Evolutionary conservation across 92 coral and sea anemone species (phyloP).

Genomic region (Zoanthus sansibaricus): DNA sequence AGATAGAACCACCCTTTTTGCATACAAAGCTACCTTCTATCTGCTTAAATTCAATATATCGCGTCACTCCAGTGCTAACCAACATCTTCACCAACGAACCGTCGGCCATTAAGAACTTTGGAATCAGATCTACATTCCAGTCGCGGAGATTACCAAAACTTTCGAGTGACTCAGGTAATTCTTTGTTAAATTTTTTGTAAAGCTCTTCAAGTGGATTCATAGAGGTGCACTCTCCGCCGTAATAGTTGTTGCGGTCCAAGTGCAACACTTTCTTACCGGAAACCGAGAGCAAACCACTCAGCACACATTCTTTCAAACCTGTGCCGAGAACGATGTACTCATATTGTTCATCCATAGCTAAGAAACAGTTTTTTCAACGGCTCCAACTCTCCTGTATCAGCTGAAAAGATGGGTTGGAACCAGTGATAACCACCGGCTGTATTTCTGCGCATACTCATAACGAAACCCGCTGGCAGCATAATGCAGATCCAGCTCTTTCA

Average conservation of each 20-base stretch:
- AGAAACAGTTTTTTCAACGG: background rate
- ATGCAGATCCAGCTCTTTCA: too few species aligned
- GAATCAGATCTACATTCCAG: conserved; percentile 90
- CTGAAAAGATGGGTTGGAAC: conserved; percentile 44
- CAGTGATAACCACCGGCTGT: conserved; percentile 24
- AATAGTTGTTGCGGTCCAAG: conserved; percentile 85
- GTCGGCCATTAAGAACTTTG: conserved; percentile 92
- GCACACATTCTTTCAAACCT: conserved; percentile 95
- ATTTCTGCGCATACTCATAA: conserved; percentile 24
- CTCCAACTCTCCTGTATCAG: conserved; percentile 6
- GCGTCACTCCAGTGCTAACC: conserved; percentile 84
- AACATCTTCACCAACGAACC: conserved; percentile 89
- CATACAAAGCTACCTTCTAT: conserved; percentile 94
- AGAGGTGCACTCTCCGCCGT: conserved; percentile 94
- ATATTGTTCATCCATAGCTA: conserved; percentile 82
- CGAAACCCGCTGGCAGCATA: background rate
- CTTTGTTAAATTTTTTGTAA: conserved; percentile 71
- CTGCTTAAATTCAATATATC: conserved; percentile 86
- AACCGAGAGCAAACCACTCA: conserved; percentile 90
- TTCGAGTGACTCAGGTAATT: conserved; percentile 54
- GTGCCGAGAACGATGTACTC: conserved; percentile 94
- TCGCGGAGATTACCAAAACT: conserved; percentile 73
- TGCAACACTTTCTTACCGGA: conserved; percentile 89
- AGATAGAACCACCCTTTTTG: conserved; percentile 68
- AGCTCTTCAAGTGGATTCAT: conserved; percentile 80